Base-by-base conservation (phyloP, 2,888 invertebrate species). In the Deroplatys truncata region DNA sequence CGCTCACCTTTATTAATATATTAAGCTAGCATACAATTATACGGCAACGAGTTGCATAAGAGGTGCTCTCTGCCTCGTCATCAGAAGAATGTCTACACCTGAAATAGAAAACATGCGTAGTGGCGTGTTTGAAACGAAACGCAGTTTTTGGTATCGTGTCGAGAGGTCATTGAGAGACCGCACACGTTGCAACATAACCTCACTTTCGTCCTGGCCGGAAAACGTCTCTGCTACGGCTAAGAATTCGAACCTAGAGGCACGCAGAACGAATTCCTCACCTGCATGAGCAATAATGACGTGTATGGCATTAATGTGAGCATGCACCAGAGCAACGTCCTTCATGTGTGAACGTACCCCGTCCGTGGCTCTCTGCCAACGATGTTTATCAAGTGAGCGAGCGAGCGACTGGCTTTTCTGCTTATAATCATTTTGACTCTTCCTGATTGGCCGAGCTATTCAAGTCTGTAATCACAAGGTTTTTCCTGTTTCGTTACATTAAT, bases 341-440 rank as follows among this genome's bases (percentile, higher is more conserved):
- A 72, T 72, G 25, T 72, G 82, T 31, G 87, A 82, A 13, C 82
- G 87, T 87, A 87, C 86, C 49, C 35, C 43, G 35, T 87, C 56
- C 35, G 83, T 82, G 87, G 28, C 43, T 72, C 56, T 7, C n/a
- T 83, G 87, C 87, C 87, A 87, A 87, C n/a, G 83, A 31, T 87
- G 87, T 87, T 87, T 87, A 87, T 87, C 87, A 87, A 31, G 82
- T n/a, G 43, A 43, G 43, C 43, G 13, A 35, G 35, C 35, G 56
- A 56, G 3, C 56, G 2, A 87, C 82, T 87, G 87, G 82, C 87
- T 87, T 87, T 87, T 87, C 87, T 87, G n/a, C 29, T 35, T 35
- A 83, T 87, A 87, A 87, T 87, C 87, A 83, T 25, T 82, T 87
- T 87, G 87, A 87, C 87, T 87, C 87, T 87, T 87, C 83, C 87